Conservation (phyloP, 2,113 vertebrate genomes). For the Sclerurus mexicanus region DNA sequence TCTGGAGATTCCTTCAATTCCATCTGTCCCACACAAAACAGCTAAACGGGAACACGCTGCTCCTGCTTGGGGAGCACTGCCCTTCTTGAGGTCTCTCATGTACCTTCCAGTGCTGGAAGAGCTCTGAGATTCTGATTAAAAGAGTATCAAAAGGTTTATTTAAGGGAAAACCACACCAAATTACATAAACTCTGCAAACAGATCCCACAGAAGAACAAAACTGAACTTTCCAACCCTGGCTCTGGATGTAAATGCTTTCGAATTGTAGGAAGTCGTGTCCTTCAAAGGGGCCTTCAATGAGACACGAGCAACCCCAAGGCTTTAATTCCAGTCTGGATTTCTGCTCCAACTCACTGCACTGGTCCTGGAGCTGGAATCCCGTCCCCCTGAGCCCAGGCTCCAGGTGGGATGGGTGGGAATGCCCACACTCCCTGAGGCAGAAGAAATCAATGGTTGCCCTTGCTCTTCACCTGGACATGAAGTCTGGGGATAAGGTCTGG, state of each 20-base stretch:
- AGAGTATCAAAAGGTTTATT: not conserved
- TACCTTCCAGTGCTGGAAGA: not conserved
- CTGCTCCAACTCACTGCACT: not conserved
- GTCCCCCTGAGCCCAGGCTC: fast-evolving
- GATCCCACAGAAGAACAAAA: not conserved
- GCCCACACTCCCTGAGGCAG: not conserved
- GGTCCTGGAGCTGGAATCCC: not conserved
- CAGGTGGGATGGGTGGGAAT: not conserved
- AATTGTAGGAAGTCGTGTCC: not conserved
- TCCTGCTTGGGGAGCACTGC: not conserved
- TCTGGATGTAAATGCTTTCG: not conserved
- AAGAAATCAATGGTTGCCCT: not conserved
- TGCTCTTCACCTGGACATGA: not conserved
- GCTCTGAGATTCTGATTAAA: not conserved
- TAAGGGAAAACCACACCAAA: not conserved
- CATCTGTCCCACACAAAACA: not conserved
- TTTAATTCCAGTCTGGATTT: not conserved
- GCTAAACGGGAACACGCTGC: not conserved
- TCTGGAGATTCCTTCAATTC: not conserved
- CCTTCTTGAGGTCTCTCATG: not conserved
- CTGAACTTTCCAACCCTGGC: not conserved
- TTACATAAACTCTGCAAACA: not conserved
- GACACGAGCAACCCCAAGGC: not conserved
- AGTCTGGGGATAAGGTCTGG: fast-evolving
- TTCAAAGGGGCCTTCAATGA: not conserved